Evolutionary conservation across 1,140 invertebrate genomes (phyloP), one percentile per base, ranked within the genome.

Genomic region (Galleria mellonella): DNA sequence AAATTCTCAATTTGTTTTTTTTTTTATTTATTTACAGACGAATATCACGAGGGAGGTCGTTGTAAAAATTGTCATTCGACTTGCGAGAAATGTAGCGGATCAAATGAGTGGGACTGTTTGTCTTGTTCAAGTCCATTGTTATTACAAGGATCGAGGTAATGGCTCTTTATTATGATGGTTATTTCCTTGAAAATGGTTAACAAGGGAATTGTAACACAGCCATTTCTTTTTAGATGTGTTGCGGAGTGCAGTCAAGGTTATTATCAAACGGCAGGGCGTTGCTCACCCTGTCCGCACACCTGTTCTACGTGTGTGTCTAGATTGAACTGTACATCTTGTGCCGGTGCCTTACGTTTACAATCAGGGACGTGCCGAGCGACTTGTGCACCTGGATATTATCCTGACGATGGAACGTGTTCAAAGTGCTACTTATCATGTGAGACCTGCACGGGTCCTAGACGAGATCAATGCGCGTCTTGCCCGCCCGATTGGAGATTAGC

Each of bases 401-500:
- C 92, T 52, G 94, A 95, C 70, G 89, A 92, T 41, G 94, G 93
- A 12, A 89, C 90, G 28, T 96, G 94, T 73, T 88, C 90, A 30
- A 91, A 93, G 55, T 96, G 94, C 70, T 93, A 95, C 62, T 82
- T 93, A 32, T 93, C 92, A 17, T 97, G 95, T 78, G 90, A 91
- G 43, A 85, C 78, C 3, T 85, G 82, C 39, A 79, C 85, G 62
- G 94, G 89, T 0, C 93, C 94, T 0, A 87, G 92, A 43, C 87
- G 92, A 44, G 92, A 94, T 74, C 92, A 96, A 59, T 97, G 95
- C 72, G 92, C 95, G 0, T 90, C 90, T 11, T 97, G 95, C 86
- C 92, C 92, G 0, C 79, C 85, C 27, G 91, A 91, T 29, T 94
- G 92, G 91, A 90, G 93, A 67, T 72, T 96, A 23, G 90, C 93